Evolutionary conservation across 2,888 invertebrate species (phyloP).

Genomic region (Furcula furcula): DNA sequence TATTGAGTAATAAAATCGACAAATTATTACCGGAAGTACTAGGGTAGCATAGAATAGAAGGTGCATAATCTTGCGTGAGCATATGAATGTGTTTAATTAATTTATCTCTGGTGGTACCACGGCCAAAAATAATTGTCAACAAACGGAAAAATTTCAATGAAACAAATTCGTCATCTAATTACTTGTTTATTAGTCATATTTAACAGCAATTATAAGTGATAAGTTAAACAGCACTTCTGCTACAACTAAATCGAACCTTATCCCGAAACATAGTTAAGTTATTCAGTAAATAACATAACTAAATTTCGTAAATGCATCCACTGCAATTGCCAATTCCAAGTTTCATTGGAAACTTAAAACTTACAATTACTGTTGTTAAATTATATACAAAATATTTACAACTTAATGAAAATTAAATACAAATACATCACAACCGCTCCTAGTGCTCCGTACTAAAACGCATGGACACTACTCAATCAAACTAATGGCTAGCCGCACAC

Average conservation of each 20-base stretch:
- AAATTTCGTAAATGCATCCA: conserved; percentile 29
- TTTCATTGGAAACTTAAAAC: conserved; percentile 54
- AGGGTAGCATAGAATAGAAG: too few relatives aligned
- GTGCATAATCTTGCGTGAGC: too few relatives aligned
- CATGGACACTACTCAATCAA: conserved; percentile 46
- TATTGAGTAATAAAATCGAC: too few relatives aligned
- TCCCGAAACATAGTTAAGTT: conserved; percentile 12
- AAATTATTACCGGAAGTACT: too few relatives aligned
- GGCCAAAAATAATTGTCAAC: too few relatives aligned
- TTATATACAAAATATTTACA: conserved; percentile 72
- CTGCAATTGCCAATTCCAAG: conserved; percentile 44
- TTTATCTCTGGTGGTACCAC: too few relatives aligned
- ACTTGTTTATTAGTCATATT: conserved; percentile 60
- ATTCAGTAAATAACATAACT: conserved; percentile 15
- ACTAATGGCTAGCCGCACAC: conserved; percentile 39
- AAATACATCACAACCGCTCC: conserved; percentile 34
- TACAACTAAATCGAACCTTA: conserved; percentile 21
- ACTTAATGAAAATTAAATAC: conserved; percentile 52
- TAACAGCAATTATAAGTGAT: conserved; percentile 73
- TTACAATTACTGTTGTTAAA: conserved; percentile 70
- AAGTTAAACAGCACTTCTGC: conserved; percentile 47
- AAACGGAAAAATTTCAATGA: too few relatives aligned
- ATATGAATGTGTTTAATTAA: too few relatives aligned
- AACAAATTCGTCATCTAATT: too few relatives aligned
- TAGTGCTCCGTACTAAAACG: conserved; percentile 65